Conservation (phyloP, 1,140 invertebrate genomes). For the Drosophila kepulauana region DNA sequence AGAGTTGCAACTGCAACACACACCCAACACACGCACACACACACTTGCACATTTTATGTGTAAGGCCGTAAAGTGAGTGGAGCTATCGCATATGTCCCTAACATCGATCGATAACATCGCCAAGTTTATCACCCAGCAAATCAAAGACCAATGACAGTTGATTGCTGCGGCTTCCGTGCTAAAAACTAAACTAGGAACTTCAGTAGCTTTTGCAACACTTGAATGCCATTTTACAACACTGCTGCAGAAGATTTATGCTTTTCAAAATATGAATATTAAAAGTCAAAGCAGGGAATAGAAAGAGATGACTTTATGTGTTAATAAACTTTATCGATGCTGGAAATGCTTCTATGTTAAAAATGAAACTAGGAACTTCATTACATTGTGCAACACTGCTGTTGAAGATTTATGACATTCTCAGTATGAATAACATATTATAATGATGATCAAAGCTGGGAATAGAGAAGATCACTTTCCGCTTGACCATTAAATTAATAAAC, state of each 20-base stretch:
- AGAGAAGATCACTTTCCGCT: too few species aligned
- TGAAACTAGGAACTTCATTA: not conserved
- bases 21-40: not conserved
- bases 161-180: slow-evolving; percentile 14
- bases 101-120: slow-evolving; percentile 20
- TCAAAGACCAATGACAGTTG: slow-evolving; percentile 17
- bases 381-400: not conserved
- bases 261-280: not conserved
- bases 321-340: slow-evolving; percentile 12
- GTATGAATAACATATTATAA: not conserved
- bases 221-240: slow-evolving; percentile 1
- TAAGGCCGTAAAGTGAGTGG: slow-evolving; percentile 44
- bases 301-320: slow-evolving; percentile 14
- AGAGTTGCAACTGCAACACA: slow-evolving; percentile 15
- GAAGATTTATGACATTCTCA: not conserved
- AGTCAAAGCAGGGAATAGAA: too few species aligned
- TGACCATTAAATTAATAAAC: slow-evolving; percentile 51
- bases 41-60: slow-evolving; percentile 23
- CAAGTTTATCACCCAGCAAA: slow-evolving; percentile 12
- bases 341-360: slow-evolving; percentile 3
- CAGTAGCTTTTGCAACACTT: not conserved
- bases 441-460: too few species aligned
- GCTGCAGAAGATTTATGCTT: not conserved
- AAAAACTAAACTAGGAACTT: not conserved
- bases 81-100: slow-evolving; percentile 43